phyloP scores from a whole-genome alignment of 2,797 vertebrate species.

The Anableps anableps region DNA sequence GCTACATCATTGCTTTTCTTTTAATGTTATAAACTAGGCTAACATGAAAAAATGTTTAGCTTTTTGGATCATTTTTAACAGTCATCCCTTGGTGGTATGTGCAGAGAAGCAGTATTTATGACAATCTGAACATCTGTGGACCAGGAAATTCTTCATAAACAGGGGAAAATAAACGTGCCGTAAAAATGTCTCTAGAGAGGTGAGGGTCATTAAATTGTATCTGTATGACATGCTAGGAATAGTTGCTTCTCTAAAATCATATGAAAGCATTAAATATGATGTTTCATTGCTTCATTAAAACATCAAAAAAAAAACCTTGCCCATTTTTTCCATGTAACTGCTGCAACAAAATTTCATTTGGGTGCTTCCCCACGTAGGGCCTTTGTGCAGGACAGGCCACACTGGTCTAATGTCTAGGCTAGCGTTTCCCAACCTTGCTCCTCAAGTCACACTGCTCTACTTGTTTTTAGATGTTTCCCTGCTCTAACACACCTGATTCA shows the following conservation, averaged over 20 bases:
- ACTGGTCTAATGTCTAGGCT: too few relatives aligned
- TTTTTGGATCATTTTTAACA: not conserved
- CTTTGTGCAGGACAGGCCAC: too few relatives aligned
- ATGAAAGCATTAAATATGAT: not conserved
- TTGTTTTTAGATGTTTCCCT: too few relatives aligned
- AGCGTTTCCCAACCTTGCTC: too few relatives aligned
- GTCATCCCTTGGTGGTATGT: not conserved
- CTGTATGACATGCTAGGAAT: not conserved
- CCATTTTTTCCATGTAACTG: not conserved
- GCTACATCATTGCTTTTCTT: not conserved
- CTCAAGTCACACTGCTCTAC: too few relatives aligned
- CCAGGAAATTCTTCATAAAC: not conserved
- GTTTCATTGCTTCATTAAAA: not conserved
- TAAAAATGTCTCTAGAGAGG: not conserved
- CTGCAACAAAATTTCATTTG: too few relatives aligned
- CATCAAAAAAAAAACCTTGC: not conserved
- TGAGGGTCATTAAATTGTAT: not conserved
- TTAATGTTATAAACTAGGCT: not conserved
- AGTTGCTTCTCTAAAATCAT: not conserved
- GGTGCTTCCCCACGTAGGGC: too few relatives aligned
- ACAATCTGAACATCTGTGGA: not conserved
- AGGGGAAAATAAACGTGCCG: not conserved
- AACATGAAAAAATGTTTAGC: not conserved
- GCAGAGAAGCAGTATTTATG: not conserved
- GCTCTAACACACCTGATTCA: not conserved